Base-by-base conservation (phyloP, 2,888 invertebrate genomes). In the Pemphredon lugubris region DNA sequence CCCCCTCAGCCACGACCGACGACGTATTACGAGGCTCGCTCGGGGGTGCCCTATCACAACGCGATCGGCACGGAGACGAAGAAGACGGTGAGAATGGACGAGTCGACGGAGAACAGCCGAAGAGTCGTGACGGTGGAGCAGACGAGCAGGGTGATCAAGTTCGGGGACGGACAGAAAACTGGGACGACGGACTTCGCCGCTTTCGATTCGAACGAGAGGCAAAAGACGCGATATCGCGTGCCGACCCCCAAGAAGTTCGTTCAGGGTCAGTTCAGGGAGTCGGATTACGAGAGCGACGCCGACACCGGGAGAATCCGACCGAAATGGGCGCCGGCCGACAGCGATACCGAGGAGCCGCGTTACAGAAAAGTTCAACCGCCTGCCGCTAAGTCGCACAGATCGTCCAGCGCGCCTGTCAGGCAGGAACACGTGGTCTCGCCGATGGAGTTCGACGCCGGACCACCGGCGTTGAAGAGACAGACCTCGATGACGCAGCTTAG, bases 201-300 rank as follows among this genome's bases (percentile, higher is more conserved):
- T 71, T 53, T 69, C 47, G 67, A 66, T 0, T 0, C 69, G 11
- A n/a, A n/a, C n/a, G n/a, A n/a, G 4, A 66, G 72, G 55, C 82
- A 69, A 23, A 78, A 77, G 57, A 55, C 83, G 3, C 63, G 78
- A 4, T 87, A 65, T 48, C 82, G 66, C 5, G 87, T 90, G 2
- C 91, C 93, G 0, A 93, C 91, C 2, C 94, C 94, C 1, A 93
- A 91, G 2, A 94, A 93, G 86, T 94, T 94, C 82, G 87, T 93
- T 16, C 93, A 92, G 4, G 93, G 93, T 9, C 93, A 93, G 67
- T 93, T 92, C 72, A 90, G 92, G 13, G 94, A 94, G 80, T 94
- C 93, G 55, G 94, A 94, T 81, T 94, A 94, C 78, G 94, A 94
- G 79, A 94, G 93, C 84, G 94, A 94, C 81, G 90, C 92, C 3